These are phyloP conservation scores for Peromyscus nudipes DNA, from an alignment of 2,797 vertebrate species.

Conservation along the genomic window DNA sequence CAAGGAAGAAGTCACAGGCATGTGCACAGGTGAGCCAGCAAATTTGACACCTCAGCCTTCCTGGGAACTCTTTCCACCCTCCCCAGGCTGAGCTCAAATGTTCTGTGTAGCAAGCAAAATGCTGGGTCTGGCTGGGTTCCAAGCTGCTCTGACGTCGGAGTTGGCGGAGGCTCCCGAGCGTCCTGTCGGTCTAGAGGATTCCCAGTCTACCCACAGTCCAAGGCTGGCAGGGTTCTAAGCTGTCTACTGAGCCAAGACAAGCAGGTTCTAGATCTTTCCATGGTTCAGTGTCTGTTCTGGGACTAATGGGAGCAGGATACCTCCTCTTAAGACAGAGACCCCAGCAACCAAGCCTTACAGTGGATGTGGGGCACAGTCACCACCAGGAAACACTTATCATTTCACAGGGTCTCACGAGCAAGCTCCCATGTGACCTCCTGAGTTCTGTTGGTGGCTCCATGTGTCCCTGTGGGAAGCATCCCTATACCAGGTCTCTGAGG, in stretches of 20 bases:
- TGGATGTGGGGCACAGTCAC: background rate
- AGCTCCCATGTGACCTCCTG: background rate
- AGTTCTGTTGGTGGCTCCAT: background rate
- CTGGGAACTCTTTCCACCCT: background rate
- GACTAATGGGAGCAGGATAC: background rate
- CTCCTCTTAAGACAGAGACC: background rate
- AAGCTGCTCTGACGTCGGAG: background rate
- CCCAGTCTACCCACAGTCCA: background rate
- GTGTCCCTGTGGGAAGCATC: background rate
- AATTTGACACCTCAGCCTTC: background rate
- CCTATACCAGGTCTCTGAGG: background rate
- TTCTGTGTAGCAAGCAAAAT: background rate
- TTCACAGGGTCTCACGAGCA: background rate
- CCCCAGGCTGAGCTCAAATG: background rate
- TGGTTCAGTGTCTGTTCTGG: background rate
- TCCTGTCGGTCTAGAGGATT: background rate
- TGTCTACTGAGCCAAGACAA: background rate
- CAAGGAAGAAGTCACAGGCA: background rate
- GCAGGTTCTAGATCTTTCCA: slow-evolving; percentile 42
- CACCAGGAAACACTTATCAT: background rate
- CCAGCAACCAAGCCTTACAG: background rate
- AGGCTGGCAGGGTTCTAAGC: slow-evolving; percentile 40
- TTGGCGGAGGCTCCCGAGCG: background rate
- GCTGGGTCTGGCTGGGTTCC: background rate
- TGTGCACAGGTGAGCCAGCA: background rate